Base-by-base conservation (phyloP, 2,113 vertebrate genomes). In the Gadus chalcogrammus region DNA sequence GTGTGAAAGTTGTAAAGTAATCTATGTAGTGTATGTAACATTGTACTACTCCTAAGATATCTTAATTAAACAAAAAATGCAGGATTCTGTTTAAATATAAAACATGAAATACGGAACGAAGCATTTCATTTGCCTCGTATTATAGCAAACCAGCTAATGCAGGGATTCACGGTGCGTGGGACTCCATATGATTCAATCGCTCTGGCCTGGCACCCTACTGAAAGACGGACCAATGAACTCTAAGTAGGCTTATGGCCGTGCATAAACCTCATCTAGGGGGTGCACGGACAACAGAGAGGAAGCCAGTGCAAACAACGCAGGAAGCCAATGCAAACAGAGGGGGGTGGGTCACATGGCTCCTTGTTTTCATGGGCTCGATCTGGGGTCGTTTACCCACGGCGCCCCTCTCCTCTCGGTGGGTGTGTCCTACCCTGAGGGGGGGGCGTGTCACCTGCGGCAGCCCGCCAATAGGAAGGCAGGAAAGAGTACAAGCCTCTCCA, bases 401-500 rank as follows among this genome's bases (percentile, higher is more conserved):
- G 24, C 16, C 55, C 20, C 20, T 20, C 0, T 20, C 55, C 55
- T 67, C 22, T 78, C 31, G 81, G 66, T 28, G 53, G 16, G 65
- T 4, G 80, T 79, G 68, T 83, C 68, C 20, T 20, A 18, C 85
- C 80, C 20, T 20, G 20, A 20, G 82, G 86, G 28, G 71, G 77
- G 65, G 3, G 35, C 7, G 55, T 55, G 77, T 72, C 73, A 68
- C 52, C 20, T 69, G 31, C 31, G 75, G 83, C 28, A 1, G 31
- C 67, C 7, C 31, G 17, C 87, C 87, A 90, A 87, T 90, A 4
- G 73, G 65, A 79, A n/a, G 59, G 3, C 69, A 82, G 82, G 76
- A 79, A 71, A 76, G 24, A 20, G 61, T 16, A 60, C 79, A 76
- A 59, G 55, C 67, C 69, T 31, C 9, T 58, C 12, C 8, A 9